Evolutionary conservation across 2,888 invertebrate genomes (phyloP).

Genomic region (Chrysolina oricalcia): DNA sequence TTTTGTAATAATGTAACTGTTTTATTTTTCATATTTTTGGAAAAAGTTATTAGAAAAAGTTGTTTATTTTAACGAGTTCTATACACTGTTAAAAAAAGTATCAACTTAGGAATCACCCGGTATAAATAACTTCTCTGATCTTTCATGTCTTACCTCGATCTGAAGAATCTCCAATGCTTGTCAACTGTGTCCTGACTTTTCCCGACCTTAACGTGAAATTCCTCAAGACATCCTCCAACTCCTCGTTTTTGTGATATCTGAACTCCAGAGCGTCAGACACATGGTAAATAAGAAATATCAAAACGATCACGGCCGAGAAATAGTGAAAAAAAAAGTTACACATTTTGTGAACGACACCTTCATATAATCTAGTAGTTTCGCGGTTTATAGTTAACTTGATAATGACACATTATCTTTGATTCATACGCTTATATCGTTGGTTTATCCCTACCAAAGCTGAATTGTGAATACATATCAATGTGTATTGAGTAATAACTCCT

Average conservation of each 20-base stretch:
- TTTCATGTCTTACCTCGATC: constrained; percentile 38
- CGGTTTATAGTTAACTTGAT: constrained; percentile 3
- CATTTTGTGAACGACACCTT: background rate
- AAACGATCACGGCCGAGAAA: background rate
- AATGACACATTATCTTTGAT: background rate
- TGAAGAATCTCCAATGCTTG: constrained; percentile 74
- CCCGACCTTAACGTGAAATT: constrained; percentile 64
- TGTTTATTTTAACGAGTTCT: no score
- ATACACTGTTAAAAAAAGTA: no score
- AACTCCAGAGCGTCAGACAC: constrained; percentile 56
- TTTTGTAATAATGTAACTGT: no score
- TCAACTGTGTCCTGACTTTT: constrained; percentile 68
- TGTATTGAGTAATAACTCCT: no score
- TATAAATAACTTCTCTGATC: no score
- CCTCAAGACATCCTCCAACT: constrained; percentile 69
- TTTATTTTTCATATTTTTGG: no score
- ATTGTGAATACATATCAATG: background rate
- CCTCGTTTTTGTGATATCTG: constrained; percentile 71
- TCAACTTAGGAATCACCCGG: no score
- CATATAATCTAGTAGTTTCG: constrained; percentile 6
- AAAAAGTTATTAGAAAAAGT: no score
- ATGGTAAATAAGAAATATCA: background rate
- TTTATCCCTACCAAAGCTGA: background rate
- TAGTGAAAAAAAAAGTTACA: background rate
- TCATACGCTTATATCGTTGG: background rate